Evolutionary conservation across 2,888 invertebrate species (phyloP).

Genomic region (Chydorus sphaericus): DNA sequence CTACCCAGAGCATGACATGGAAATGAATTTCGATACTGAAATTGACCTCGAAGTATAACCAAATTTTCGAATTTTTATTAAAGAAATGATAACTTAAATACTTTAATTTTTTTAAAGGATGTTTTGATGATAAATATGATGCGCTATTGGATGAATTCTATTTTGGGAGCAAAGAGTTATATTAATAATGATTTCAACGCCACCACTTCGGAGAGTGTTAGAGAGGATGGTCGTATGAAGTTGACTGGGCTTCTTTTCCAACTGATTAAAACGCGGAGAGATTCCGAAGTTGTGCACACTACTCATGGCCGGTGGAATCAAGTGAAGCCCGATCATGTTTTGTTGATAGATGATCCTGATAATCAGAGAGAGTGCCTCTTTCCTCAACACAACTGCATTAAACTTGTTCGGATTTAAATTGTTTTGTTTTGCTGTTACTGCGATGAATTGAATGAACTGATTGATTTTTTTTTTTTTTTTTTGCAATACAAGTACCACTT

Average conservation of each 20-base stretch:
- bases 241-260: not conserved
- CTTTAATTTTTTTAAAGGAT: not conserved
- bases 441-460: no score
- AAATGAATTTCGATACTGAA: slow-evolving; percentile 59
- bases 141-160: slow-evolving; percentile 7
- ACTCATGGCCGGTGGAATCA: not conserved
- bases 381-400: not conserved
- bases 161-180: not conserved
- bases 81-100: no score
- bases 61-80: no score
- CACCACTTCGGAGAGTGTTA: not conserved
- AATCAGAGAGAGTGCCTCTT: not conserved
- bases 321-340: not conserved
- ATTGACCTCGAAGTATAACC: slow-evolving; percentile 37
- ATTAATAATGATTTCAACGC: not conserved
- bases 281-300: not conserved
- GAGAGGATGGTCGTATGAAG: not conserved
- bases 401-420: no score
- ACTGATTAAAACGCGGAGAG: not conserved
- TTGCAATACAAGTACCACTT: no score
- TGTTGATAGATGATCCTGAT: not conserved
- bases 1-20: slow-evolving; percentile 72
- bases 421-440: no score
- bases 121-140: not conserved
- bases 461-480: no score